A percentile compares a stretch with the other conserved stretches of the same genome.
Conservation (phyloP, 2,888 invertebrate species). For the Bellardia pandia region DNA sequence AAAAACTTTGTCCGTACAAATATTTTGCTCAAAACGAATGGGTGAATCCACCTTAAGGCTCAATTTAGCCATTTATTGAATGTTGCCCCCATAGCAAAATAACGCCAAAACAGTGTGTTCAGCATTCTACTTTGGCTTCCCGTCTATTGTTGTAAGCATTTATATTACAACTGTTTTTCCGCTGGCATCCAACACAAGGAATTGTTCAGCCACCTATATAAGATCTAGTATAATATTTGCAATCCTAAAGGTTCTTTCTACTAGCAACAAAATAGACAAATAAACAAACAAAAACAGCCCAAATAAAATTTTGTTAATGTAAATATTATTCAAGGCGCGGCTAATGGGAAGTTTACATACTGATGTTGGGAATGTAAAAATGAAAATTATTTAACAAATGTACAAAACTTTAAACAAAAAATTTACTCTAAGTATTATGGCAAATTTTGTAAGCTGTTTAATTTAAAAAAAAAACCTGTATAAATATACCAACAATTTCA, state of each 20-base stretch:
- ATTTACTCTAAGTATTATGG: conserved; percentile 11
- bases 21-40: too few species aligned
- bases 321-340: conserved; percentile 57
- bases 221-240: not conserved
- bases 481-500: conserved; percentile 21
- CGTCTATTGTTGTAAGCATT: too few species aligned
- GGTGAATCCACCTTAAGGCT: too few species aligned
- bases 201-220: not conserved
- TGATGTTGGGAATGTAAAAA: conserved; percentile 48
- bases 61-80: too few species aligned
- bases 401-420: not conserved
- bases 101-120: too few species aligned
- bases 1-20: too few species aligned
- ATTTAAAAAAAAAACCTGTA: conserved; percentile 58
- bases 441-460: conserved; percentile 13
- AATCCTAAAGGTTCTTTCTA: conserved; percentile 47
- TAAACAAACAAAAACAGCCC: not conserved
- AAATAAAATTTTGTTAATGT: conserved; percentile 10
- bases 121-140: too few species aligned
- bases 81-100: too few species aligned
- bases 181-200: conserved; percentile 2
- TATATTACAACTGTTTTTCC: not conserved
- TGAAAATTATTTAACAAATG: conserved; percentile 5
- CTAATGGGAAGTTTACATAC: conserved; percentile 47
- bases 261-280: conserved; percentile 25